A percentile compares a stretch with the other conserved stretches of the same genome.
Conservation (phyloP, 1,140 invertebrate genomes). For the Rhopalosiphum padi region DNA sequence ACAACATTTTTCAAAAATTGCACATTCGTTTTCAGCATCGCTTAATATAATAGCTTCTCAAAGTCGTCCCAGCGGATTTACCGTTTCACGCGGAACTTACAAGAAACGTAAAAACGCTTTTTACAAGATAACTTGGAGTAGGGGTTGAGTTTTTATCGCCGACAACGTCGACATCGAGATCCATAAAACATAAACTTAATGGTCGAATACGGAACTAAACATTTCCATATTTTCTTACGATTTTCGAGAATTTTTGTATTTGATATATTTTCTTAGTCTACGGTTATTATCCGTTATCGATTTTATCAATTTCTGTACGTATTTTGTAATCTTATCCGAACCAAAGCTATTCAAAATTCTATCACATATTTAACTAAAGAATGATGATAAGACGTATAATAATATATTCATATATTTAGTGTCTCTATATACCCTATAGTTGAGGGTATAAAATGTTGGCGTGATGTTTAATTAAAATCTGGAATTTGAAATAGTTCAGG, state of each 20-base stretch:
- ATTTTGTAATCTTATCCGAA: neutral
- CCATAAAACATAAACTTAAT: constrained; percentile 46
- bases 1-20: constrained; percentile 28
- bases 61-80: constrained; percentile 18
- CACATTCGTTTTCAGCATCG: constrained; percentile 3
- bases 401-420: neutral
- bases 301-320: neutral
- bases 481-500: neutral
- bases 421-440: neutral
- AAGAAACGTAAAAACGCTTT: constrained; percentile 14
- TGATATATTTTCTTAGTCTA: neutral
- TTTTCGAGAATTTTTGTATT: constrained; percentile 1
- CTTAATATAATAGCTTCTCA: constrained; percentile 21
- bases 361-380: neutral
- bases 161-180: neutral
- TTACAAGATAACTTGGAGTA: neutral
- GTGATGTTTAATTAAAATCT: constrained; percentile 24
- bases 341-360: neutral
- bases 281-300: neutral
- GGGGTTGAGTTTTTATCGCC: constrained; percentile 37
- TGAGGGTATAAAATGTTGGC: neutral
- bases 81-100: constrained; percentile 4
- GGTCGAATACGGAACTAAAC: constrained; percentile 2
- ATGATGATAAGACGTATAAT: neutral
- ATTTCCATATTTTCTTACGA: constrained; percentile 45